phyloP scores from a whole-genome alignment of 2,113 vertebrate genomes.

The Calidris pygmaea region DNA sequence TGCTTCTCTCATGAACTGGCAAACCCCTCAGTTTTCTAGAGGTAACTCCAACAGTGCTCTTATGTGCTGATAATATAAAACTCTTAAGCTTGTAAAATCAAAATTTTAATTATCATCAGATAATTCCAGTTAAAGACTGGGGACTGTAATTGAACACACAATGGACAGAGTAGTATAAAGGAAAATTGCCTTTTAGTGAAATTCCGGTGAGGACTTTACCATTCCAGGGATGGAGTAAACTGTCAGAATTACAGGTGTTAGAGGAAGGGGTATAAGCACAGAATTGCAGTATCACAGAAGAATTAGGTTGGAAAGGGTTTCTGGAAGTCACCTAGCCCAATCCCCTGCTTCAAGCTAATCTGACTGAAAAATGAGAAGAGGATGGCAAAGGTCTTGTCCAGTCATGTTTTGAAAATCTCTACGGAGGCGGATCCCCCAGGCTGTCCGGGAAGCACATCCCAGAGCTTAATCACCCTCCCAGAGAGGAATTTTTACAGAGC shows the following conservation, averaged over 20 bases:
- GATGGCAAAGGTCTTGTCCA: neutral
- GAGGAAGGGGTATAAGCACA: neutral
- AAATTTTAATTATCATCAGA: neutral
- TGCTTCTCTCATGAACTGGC: neutral
- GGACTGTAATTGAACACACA: neutral
- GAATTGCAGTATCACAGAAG: neutral
- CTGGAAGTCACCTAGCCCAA: neutral
- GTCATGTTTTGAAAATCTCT: slow-evolving; percentile 1
- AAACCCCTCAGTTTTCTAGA: neutral
- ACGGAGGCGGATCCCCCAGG: neutral
- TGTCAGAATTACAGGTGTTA: neutral
- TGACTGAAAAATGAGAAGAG: neutral
- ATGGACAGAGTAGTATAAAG: neutral
- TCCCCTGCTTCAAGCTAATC: neutral
- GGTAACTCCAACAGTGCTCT: neutral
- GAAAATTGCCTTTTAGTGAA: neutral
- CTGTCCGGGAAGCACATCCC: neutral
- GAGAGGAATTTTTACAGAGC: neutral
- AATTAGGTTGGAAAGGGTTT: neutral
- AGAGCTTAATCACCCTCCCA: neutral
- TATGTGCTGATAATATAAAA: neutral
- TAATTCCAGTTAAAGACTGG: neutral
- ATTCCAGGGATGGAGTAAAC: neutral
- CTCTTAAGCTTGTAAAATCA: neutral
- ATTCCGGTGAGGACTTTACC: neutral